A percentile compares a stretch with the other conserved stretches of the same genome.
These are phyloP conservation scores for Platycheirus albimanus DNA, from an alignment of 2,888 invertebrate genomes.

Conservation along the genomic window DNA sequence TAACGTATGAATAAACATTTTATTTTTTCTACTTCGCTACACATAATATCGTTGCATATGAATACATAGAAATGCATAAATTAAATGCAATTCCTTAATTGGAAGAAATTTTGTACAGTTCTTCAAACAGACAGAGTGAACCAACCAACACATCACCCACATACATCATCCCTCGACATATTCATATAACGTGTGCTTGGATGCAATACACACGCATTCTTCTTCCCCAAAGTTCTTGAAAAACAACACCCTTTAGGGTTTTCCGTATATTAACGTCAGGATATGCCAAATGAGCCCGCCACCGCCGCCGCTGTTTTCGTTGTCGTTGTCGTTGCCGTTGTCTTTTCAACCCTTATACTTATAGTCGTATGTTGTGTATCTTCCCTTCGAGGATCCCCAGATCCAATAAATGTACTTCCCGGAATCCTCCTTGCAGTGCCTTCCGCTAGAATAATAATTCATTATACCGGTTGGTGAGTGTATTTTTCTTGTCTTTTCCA, in stretches of 20 bases:
- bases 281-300: background rate
- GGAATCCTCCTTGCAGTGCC: constrained; percentile 21
- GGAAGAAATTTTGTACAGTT: constrained; percentile 17
- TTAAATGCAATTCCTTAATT: constrained; percentile 44
- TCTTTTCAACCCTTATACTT: constrained; percentile 2
- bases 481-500: constrained; percentile 6
- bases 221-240: background rate
- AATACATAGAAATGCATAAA: constrained; percentile 32
- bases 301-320: too few species aligned
- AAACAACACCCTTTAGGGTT: background rate
- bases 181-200: constrained; percentile 6
- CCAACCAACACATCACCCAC: constrained; percentile 8
- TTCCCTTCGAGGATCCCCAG: background rate
- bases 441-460: constrained; percentile 53
- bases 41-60: constrained; percentile 5
- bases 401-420: constrained; percentile 35
- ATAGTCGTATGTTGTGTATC: too few species aligned
- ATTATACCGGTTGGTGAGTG: constrained; percentile 25
- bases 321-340: background rate
- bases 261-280: background rate
- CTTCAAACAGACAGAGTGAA: background rate
- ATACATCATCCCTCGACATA: background rate
- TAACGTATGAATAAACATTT: constrained; percentile 25
- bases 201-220: background rate
- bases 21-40: background rate